Percentiles rank a stretch among this genome's conserved stretches.
Conservation (phyloP, 2,113 vertebrate species). For the Dromiciops gliroides region DNA sequence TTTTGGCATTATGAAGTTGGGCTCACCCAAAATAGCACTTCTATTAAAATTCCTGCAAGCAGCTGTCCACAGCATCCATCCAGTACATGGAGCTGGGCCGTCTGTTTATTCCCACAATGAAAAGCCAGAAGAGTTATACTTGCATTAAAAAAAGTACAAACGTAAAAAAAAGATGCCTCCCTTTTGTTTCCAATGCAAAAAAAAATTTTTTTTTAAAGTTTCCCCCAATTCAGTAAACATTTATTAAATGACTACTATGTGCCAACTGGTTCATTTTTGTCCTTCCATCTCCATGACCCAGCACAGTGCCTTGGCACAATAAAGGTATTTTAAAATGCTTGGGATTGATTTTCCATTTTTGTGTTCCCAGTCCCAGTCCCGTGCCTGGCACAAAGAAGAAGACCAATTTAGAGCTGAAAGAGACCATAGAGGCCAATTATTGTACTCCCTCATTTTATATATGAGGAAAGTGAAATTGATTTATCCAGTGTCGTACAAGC, state of each 20-base stretch:
- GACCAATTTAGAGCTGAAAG: neutral
- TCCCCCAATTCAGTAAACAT: neutral
- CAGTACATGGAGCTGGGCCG: conserved; percentile 69
- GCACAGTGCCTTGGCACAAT: neutral
- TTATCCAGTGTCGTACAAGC: neutral
- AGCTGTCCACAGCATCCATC: conserved; percentile 60
- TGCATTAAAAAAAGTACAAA: neutral
- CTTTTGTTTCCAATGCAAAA: neutral
- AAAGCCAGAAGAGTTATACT: conserved; percentile 46
- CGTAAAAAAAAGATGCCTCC: neutral
- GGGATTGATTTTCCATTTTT: neutral
- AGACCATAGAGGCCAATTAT: neutral
- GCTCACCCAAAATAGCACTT: conserved; percentile 57
- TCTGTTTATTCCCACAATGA: conserved; percentile 59
- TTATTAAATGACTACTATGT: neutral
- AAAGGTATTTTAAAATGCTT: neutral
- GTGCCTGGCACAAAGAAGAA: neutral
- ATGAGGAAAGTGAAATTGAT: neutral
- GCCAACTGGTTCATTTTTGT: neutral
- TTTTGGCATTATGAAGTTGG: conserved; percentile 54
- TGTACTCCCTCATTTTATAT: neutral
- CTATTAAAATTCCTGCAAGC: conserved; percentile 64
- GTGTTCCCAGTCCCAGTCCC: neutral
- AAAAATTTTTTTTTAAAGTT: neutral
- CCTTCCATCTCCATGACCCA: neutral